Evolutionary conservation across 2,113 vertebrate genomes (phyloP), one percentile per base, ranked within the genome.

Genomic region (Salvelinus namaycush): DNA sequence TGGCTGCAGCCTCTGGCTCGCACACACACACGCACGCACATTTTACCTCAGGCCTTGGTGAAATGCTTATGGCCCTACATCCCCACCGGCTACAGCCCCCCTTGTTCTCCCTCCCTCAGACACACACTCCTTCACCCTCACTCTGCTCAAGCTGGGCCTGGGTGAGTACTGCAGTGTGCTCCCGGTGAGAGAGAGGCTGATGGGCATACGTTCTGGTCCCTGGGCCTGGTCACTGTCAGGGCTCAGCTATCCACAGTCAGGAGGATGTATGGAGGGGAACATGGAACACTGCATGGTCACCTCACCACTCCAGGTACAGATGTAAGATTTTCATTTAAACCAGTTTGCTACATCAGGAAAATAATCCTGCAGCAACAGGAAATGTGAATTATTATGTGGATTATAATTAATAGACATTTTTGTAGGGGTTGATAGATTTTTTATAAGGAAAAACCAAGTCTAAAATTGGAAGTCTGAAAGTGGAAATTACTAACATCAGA

Each of bases 261-360:
- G 76, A 92, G 91, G 87, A 94, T 93, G 92, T 94, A 90, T 64
- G 87, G 87, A 71, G 90, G 88, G 79, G 85, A 54, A 54, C 51
- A 93, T 90, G 93, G 86, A 81, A 82, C 81, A 20, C 31, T 34
- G 31, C 31, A 22, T 81, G 51, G 91, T 82, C 89, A 86, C 81
- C 87, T 87, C 92, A 87, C 84, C 74, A 82, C 86, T 80, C 72
- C 94, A 95, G 95, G 95, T 96, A 97, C 48, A 57, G 26, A 11
- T 44, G 39, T 12, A 11, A 9, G 39, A 11, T 44, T 44, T 44
- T 44, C 8, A 44, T 44, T 44, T 44, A 44, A 44, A 2, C 9
- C 39, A 44, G 39, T 44, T 44, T 44, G 39, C 39, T 44, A 3
- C 39, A 44, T 11, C 39, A 44, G 39, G 39, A 44, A 44, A 44